Base-by-base conservation (phyloP, 2,888 invertebrate genomes). In the Leptinotarsa haldemani region DNA sequence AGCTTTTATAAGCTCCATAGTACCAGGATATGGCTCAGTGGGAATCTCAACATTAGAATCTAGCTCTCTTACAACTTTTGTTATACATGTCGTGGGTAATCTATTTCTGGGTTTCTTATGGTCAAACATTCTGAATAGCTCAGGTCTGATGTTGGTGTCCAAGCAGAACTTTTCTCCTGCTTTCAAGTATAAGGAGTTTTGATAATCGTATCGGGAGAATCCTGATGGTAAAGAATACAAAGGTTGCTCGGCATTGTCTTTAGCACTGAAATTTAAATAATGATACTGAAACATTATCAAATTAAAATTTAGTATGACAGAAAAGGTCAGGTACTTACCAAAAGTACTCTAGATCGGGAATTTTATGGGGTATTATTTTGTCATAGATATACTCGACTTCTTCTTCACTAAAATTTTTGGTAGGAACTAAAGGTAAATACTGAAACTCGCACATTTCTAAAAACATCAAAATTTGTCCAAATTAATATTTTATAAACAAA, bases 391-490 rank as follows among this genome's bases (percentile, higher is more conserved):
- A 93, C 79, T 90, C 88, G 25, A 90, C 87, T 73, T 88, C 87
- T 50, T 85, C 83, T 18, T 86, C 82, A 75, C 85, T 80, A 76
- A 84, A 84, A 20, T 79, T 78, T 71, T 86, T 78, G 68, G 86
- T 63, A 77, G 89, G 86, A 77, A 88, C 86, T 79, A 97, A 88
- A 1, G 98, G 96, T 75, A 98, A 87, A 85, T 94, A 98, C 87
- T 98, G 98, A 86, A 96, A 98, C 87, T 99, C 98, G 85, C 94
- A 94, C 83, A 97, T 88, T 77, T 92, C 96, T 96, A 70, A 81
- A 80, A 81, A 65, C 72, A 67, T 69, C n/a, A 65, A 56, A 56
- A 18, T 7, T 56, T 56, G 40, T 50, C 9, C 40, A 40, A 40
- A 40, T 9, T 40, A 40, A 40, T 40, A 40, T 40, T 40, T 12